Percentiles rank a stretch among this genome's conserved stretches.
Conservation (phyloP, 2,888 invertebrate genomes). For the Tiphia femorata region DNA sequence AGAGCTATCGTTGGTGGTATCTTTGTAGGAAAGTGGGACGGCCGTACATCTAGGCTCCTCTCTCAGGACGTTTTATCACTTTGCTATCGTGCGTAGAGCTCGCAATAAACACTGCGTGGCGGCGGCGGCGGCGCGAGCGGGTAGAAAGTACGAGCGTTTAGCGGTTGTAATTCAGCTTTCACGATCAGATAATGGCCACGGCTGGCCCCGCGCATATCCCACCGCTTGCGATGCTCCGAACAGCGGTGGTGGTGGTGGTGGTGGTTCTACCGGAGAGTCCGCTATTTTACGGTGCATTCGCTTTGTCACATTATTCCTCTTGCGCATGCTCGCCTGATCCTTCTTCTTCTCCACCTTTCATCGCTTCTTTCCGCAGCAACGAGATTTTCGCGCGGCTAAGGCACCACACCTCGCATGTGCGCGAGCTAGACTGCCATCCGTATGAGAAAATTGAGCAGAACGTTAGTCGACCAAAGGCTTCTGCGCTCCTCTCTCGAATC, state of each 20-base stretch:
- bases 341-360: background rate
- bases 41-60: slow-evolving; percentile 31
- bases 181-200: slow-evolving; percentile 39
- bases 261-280: too few relatives aligned
- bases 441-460: too few relatives aligned
- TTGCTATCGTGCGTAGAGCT: slow-evolving; percentile 35
- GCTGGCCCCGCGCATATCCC: slow-evolving; percentile 14
- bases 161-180: slow-evolving; percentile 41
- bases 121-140: too few relatives aligned
- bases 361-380: background rate
- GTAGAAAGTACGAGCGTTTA: slow-evolving; percentile 43
- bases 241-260: too few relatives aligned
- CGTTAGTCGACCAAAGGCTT: too few relatives aligned
- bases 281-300: background rate
- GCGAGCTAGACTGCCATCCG: too few relatives aligned
- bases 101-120: slow-evolving; percentile 39
- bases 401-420: too few relatives aligned
- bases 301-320: background rate
- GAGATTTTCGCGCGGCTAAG: too few relatives aligned
- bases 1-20: slow-evolving; percentile 39
- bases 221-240: too few relatives aligned
- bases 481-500: too few relatives aligned
- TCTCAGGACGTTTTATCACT: slow-evolving; percentile 37
- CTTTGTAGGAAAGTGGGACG: slow-evolving; percentile 45
- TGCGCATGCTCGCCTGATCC: too few relatives aligned